Percentiles rank a stretch among this genome's conserved stretches.
Evolutionary conservation across 2,113 vertebrate genomes (phyloP).

Genomic region (Phycodurus eques): DNA sequence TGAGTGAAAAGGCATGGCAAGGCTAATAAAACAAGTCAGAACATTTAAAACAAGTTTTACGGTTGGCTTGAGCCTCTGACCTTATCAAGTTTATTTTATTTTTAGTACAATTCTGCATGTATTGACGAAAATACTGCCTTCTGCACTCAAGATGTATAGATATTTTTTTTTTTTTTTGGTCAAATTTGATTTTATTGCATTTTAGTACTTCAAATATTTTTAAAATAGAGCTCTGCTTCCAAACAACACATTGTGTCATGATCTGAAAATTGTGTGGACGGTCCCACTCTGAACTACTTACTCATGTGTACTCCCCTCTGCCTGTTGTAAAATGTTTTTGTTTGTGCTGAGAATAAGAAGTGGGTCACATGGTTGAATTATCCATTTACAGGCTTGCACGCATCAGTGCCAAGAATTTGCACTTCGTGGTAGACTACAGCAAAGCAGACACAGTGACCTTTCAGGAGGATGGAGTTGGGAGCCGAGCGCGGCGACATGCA

Average conservation of each 20-base stretch:
- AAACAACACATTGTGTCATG: not conserved
- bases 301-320: conserved; percentile 16
- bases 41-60: not conserved
- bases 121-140: not conserved
- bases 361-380: conserved; percentile 72
- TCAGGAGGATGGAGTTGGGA: conserved; percentile 60
- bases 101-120: not conserved
- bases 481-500: conserved; percentile 37
- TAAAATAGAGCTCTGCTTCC: not conserved
- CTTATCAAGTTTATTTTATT: not conserved
- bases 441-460: conserved; percentile 47
- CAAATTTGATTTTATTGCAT: not conserved
- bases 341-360: conserved; percentile 48
- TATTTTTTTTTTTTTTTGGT: not conserved
- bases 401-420: conserved; percentile 63
- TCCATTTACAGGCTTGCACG: conserved; percentile 70
- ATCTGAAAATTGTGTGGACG: not conserved
- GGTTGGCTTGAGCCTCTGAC: not conserved
- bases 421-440: conserved; percentile 56
- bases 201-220: not conserved
- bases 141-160: not conserved
- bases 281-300: not conserved
- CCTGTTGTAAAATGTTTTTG: conserved; percentile 27
- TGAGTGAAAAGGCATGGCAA: conserved; percentile 5
- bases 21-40: not conserved